A percentile compares a stretch with the other conserved stretches of the same genome.
phyloP scores from a whole-genome alignment of 30 jellyfish, hydroid and myxozoan genomes.

The Hydractinia symbiolongicarpus region DNA sequence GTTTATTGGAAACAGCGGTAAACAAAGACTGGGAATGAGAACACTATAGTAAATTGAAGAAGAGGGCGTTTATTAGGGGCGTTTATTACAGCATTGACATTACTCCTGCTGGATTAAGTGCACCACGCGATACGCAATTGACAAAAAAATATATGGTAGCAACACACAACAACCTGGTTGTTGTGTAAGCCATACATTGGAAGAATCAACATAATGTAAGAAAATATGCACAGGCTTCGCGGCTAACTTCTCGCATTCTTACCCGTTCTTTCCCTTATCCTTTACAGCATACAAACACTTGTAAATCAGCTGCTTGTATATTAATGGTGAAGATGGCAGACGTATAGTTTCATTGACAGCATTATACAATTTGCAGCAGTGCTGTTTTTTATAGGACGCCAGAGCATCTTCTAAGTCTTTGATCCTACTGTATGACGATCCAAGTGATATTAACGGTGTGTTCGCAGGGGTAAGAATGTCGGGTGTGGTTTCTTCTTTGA shows the following conservation, averaged over 20 bases:
- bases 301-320: constrained; percentile 12
- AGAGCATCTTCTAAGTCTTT: constrained; percentile 27
- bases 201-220: no score
- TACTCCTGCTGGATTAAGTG: no score
- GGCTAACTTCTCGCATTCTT: neutral
- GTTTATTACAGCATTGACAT: no score
- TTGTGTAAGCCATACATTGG: no score
- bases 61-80: no score
- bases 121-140: no score
- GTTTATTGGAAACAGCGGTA: no score
- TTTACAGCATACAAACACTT: constrained; percentile 8
- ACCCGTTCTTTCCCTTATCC: neutral
- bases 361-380: constrained; percentile 6
- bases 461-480: neutral
- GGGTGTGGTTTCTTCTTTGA: neutral
- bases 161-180: no score
- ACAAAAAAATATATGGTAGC: no score
- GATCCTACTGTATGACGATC: constrained; percentile 15
- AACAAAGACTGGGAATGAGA: no score
- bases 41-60: no score
- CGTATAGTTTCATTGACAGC: constrained; percentile 17
- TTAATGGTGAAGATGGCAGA: neutral
- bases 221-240: no score
- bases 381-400: constrained; percentile 14
- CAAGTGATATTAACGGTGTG: neutral